Evolutionary conservation across 2,797 vertebrate species (phyloP), one percentile per base, ranked within the genome.

Genomic region (Sparidentex hasta): DNA sequence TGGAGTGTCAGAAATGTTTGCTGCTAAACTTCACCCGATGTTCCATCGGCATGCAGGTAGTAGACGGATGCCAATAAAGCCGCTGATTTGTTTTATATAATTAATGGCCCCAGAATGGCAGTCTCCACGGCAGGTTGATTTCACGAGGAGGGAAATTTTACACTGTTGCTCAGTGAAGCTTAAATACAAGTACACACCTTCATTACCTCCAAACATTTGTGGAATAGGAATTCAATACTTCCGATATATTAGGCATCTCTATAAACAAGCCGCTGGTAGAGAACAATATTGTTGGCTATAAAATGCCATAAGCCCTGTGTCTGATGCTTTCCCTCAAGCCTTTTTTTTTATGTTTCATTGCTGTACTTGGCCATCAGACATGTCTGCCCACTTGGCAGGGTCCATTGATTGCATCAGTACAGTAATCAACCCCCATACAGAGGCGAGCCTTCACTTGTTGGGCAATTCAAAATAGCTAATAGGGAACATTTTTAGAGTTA

Each of bases 351-450:
- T 48, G 21, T 65, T 65, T 50, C 44, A 27, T 20, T 1, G 65
- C 67, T 47, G 9, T 20, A 17, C 73, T 78, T 46, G 63, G 50
- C 61, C 75, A 80, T 84, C 81, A 75, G 63, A 61, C 13, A 12
- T 50, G 78, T 47, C 21, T 61, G 64, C 59, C 71, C 68, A 67
- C 56, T 61, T 20, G 9, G 65, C 63, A 43, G 62, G 48, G 27
- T 48, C 65, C 64, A 63, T 65, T 85, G 84, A 83, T 85, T 82
- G 77, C 77, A 71, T 78, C 82, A 41, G 84, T 47, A 38, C 62
- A 18, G 75, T 66, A 87, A 83, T 83, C 82, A 77, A 69, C 17
- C 41, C 47, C 74, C 63, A 81, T 81, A 86, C 77, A 81, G 11
- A 47, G 25, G 27, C 38, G 14, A 69, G 50, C 41, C 64, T 50